A percentile compares a stretch with the other conserved stretches of the same genome.
Conservation (phyloP, 1,140 invertebrate species). For the Aradophagus sp. region DNA sequence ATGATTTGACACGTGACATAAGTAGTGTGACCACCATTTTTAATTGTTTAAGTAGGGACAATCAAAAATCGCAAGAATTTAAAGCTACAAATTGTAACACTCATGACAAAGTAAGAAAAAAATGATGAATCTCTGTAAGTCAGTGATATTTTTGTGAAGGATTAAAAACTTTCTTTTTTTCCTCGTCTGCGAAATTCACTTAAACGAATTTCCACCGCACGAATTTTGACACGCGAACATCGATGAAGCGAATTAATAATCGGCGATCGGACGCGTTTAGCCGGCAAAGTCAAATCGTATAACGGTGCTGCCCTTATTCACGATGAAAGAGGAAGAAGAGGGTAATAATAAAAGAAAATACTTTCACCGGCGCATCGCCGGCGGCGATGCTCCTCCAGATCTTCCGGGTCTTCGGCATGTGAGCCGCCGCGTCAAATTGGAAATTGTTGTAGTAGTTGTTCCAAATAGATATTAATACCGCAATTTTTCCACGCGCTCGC, state of each 20-base stretch:
- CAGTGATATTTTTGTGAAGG: too few relatives aligned
- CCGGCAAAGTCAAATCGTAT: slow-evolving; percentile 13
- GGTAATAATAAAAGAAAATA: slow-evolving; percentile 34
- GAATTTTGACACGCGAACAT: slow-evolving; percentile 13
- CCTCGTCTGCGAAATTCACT: too few relatives aligned
- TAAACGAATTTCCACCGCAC: too few relatives aligned
- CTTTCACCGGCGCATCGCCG: slow-evolving; percentile 33
- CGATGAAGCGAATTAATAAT: slow-evolving; percentile 10
- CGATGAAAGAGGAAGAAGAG: slow-evolving; percentile 26
- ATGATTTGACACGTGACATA: too few relatives aligned
- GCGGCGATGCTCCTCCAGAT: slow-evolving; percentile 5
- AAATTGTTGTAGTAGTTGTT: slow-evolving; percentile 45
- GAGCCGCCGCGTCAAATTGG: slow-evolving; percentile 42
- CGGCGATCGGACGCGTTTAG: slow-evolving; percentile 7
- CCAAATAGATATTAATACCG: slow-evolving; percentile 40
- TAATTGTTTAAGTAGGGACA: too few relatives aligned
- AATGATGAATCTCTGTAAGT: too few relatives aligned
- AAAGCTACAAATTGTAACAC: too few relatives aligned
- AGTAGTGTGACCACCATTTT: too few relatives aligned
- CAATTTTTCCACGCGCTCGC: slow-evolving; percentile 14
- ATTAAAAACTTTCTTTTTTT: too few relatives aligned
- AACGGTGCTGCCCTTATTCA: slow-evolving; percentile 42
- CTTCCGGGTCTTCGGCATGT: slow-evolving; percentile 39
- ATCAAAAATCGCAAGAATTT: too few relatives aligned
- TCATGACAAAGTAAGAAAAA: too few relatives aligned